Conservation (phyloP, 2,113 vertebrate genomes). For the Gobius niger region DNA sequence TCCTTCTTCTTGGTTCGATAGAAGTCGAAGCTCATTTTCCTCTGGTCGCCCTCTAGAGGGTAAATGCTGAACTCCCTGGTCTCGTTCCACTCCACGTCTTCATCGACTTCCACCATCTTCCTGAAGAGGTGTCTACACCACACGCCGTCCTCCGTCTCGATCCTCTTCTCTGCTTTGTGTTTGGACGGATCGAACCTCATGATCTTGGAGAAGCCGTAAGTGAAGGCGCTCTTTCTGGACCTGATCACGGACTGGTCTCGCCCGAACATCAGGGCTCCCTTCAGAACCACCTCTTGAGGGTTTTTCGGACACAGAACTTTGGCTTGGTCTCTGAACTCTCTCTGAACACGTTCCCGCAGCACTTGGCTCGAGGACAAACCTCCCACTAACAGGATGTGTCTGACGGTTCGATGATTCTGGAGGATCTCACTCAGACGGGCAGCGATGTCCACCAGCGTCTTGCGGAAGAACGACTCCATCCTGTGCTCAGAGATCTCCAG, state of each 20-base stretch:
- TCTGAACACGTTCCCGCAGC: neutral
- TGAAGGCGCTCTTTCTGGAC: slow-evolving; percentile 10
- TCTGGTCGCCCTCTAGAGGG: slow-evolving; percentile 9
- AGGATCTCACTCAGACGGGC: neutral
- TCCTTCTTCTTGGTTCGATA: slow-evolving; percentile 16
- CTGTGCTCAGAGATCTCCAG: slow-evolving; percentile 6
- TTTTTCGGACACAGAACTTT: neutral
- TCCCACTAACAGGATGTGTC: neutral
- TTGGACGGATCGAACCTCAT: slow-evolving; percentile 3
- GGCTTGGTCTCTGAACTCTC: neutral
- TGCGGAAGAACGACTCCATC: slow-evolving; percentile 28
- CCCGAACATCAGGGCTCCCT: neutral
- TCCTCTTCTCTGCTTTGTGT: slow-evolving; percentile 16
- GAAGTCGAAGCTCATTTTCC: slow-evolving; percentile 5
- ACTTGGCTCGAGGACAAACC: neutral
- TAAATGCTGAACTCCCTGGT: neutral
- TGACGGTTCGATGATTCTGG: neutral
- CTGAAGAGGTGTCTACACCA: neutral
- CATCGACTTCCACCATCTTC: neutral
- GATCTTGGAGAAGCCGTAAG: slow-evolving; percentile 21
- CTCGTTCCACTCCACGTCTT: slow-evolving; percentile 13
- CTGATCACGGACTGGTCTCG: neutral
- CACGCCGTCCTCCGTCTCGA: neutral
- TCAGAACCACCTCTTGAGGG: neutral
- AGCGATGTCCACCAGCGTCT: slow-evolving; percentile 11